Conservation (phyloP, 2,113 vertebrate genomes). For the Setophaga petechia region DNA sequence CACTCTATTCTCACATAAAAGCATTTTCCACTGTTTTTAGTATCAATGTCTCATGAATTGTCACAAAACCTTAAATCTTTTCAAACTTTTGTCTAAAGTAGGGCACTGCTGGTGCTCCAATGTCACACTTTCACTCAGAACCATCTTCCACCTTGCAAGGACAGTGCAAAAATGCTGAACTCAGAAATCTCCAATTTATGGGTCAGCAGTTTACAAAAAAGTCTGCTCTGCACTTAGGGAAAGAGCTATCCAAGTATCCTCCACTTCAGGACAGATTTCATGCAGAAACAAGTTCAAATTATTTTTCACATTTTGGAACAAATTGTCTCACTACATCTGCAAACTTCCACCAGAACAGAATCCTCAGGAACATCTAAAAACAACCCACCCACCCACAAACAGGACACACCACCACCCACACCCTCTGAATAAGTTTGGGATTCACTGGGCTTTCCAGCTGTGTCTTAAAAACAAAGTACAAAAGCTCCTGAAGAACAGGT, state of each 20-base stretch:
- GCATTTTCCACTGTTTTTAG: background rate
- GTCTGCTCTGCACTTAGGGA: background rate
- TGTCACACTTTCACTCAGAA: background rate
- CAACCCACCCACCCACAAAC: background rate
- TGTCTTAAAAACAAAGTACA: background rate
- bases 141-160: background rate
- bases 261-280: background rate
- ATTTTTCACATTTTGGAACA: background rate
- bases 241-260: background rate
- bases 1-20: background rate
- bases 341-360: background rate
- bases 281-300: background rate
- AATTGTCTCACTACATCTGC: background rate
- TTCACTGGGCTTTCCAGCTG: background rate
- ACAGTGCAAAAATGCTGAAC: background rate
- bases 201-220: background rate
- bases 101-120: background rate
- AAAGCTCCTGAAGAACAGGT: background rate
- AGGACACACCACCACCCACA: background rate
- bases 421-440: background rate
- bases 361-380: background rate
- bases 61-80: background rate
- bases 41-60: background rate
- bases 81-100: background rate
- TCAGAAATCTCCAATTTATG: background rate